Evolutionary conservation across 2,113 vertebrate species (phyloP).

Genomic region (Antidorcas marsupialis): DNA sequence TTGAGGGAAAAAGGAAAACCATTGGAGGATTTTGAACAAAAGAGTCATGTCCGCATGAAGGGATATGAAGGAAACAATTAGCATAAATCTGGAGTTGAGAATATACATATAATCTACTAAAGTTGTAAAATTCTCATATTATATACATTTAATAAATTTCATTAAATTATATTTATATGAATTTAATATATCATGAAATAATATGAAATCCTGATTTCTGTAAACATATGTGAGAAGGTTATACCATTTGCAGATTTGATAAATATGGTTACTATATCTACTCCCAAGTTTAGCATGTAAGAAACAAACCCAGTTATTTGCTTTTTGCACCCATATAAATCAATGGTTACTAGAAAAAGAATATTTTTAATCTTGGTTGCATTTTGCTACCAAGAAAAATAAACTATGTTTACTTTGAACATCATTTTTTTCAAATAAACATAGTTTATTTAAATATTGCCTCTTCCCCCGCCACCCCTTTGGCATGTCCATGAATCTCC

Average conservation of each 20-base stretch:
- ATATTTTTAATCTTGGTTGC: neutral
- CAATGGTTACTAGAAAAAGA: neutral
- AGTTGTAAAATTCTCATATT: neutral
- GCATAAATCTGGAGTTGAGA: neutral
- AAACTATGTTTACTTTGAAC: neutral
- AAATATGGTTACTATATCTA: neutral
- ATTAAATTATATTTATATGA: neutral
- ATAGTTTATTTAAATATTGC: neutral
- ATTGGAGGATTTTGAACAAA: neutral
- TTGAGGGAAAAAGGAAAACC: neutral
- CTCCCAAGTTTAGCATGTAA: neutral
- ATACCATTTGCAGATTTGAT: neutral
- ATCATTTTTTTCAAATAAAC: neutral
- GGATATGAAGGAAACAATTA: neutral
- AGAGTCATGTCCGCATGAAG: neutral
- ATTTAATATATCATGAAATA: neutral
- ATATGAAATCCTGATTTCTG: neutral
- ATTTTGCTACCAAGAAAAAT: neutral
- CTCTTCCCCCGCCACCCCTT: neutral
- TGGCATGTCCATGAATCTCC: neutral
- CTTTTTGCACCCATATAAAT: neutral
- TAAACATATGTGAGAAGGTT: neutral
- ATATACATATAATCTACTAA: neutral
- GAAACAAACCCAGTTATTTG: neutral
- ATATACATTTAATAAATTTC: neutral